These are phyloP conservation scores for Acronicta leporina DNA, from an alignment of 2,888 invertebrate genomes.

Conservation along the genomic window DNA sequence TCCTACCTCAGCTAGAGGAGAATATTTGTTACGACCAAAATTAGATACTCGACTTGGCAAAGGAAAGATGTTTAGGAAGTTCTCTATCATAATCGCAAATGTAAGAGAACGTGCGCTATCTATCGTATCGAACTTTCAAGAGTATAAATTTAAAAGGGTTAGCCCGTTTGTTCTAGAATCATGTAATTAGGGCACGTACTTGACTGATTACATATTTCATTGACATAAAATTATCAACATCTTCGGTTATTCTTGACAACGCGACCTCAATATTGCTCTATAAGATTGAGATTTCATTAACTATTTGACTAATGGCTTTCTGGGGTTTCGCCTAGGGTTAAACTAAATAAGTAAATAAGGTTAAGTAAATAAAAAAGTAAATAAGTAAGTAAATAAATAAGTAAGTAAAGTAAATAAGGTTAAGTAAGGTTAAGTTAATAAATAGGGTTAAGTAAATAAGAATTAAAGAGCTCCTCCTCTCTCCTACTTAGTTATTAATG, in stretches of 20 bases:
- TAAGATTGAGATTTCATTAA: background rate
- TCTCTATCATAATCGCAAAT: background rate
- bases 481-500: too few species aligned
- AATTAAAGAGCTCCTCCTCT: too few species aligned
- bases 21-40: too few species aligned
- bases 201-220: conserved; percentile 17
- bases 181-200: conserved; percentile 16
- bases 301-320: background rate
- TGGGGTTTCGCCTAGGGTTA: too few species aligned
- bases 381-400: too few species aligned
- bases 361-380: too few species aligned
- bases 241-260: background rate
- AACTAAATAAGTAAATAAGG: too few species aligned
- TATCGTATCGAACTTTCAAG: conserved; percentile 3
- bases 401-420: too few species aligned
- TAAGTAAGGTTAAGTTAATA: too few species aligned
- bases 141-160: conserved; percentile 15
- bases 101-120: background rate
- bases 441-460: too few species aligned
- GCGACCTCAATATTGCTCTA: background rate
- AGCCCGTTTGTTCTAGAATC: conserved; percentile 24
- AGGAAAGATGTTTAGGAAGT: background rate
- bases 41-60: too few species aligned
- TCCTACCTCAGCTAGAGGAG: too few species aligned
- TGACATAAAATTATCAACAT: background rate